These are phyloP conservation scores for Eulemur albifrons DNA, from an alignment of 2,797 vertebrate genomes.

Conservation along the genomic window DNA sequence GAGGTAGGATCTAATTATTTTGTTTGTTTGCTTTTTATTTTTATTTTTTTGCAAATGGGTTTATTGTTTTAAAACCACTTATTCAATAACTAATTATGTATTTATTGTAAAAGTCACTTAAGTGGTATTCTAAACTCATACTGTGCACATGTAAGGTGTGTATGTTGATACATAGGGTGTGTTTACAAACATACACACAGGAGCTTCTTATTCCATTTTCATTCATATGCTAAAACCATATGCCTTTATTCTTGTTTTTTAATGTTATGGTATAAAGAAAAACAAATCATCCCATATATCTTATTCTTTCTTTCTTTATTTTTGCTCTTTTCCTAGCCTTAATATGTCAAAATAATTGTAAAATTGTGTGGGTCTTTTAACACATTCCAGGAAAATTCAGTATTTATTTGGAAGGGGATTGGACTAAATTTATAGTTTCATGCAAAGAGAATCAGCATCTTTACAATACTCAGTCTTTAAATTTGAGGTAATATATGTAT, in stretches of 20 bases:
- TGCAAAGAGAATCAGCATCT: not conserved
- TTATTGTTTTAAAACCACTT: not conserved
- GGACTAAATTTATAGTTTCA: not conserved
- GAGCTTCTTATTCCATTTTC: not conserved
- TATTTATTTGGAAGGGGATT: not conserved
- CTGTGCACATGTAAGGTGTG: not conserved
- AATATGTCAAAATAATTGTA: not conserved
- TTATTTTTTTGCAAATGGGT: not conserved
- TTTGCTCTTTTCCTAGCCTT: not conserved
- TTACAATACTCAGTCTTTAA: not conserved
- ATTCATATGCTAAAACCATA: not conserved
- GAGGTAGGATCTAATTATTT: not conserved
- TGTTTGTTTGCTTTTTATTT: not conserved
- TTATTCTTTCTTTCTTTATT: not conserved
- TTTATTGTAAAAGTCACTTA: not conserved
- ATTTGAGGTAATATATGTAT: not conserved
- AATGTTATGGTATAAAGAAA: not conserved
- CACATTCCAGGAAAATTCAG: not conserved
- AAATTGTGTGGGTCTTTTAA: not conserved
- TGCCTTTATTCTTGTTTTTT: not conserved
- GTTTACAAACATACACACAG: not conserved
- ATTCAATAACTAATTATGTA: not conserved
- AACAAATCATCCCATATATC: not conserved
- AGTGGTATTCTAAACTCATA: not conserved
- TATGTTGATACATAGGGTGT: not conserved